Evolutionary conservation across 2,113 vertebrate species (phyloP).

Genomic region (Bagarius yarrelli): DNA sequence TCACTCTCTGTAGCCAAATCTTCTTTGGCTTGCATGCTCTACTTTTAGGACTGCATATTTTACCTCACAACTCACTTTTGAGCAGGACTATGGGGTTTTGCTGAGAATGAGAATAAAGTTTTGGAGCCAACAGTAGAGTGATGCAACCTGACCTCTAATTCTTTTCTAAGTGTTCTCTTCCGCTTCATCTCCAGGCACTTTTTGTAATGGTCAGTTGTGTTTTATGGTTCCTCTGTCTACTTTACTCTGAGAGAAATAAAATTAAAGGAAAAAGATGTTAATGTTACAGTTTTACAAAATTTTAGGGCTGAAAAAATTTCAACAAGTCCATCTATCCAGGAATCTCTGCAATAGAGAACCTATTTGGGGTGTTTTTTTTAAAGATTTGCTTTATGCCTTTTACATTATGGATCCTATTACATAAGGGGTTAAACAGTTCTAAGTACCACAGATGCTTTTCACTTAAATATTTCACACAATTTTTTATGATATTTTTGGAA

Average conservation of each 20-base stretch:
- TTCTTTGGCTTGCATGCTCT: slow-evolving; percentile 28
- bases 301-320: too few species aligned
- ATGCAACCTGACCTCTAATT: slow-evolving; percentile 36
- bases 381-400: neutral
- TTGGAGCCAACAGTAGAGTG: slow-evolving; percentile 54
- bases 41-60: slow-evolving; percentile 26
- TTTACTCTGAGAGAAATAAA: neutral
- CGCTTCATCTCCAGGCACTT: slow-evolving; percentile 15
- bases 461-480: neutral
- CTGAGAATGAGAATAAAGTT: slow-evolving; percentile 37
- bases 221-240: neutral
- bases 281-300: too few species aligned
- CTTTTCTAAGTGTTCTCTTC: slow-evolving; percentile 36
- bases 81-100: slow-evolving; percentile 42
- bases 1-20: slow-evolving; percentile 24
- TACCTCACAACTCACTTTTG: slow-evolving; percentile 29
- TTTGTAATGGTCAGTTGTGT: neutral
- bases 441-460: neutral
- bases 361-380: too few species aligned
- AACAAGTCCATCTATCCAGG: too few species aligned
- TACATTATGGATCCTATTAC: neutral
- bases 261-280: neutral
- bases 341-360: too few species aligned
- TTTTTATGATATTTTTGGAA: neutral
- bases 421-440: too few species aligned